phyloP scores from a whole-genome alignment of 2,888 invertebrate genomes.

The Aleiodes leptofemur region DNA sequence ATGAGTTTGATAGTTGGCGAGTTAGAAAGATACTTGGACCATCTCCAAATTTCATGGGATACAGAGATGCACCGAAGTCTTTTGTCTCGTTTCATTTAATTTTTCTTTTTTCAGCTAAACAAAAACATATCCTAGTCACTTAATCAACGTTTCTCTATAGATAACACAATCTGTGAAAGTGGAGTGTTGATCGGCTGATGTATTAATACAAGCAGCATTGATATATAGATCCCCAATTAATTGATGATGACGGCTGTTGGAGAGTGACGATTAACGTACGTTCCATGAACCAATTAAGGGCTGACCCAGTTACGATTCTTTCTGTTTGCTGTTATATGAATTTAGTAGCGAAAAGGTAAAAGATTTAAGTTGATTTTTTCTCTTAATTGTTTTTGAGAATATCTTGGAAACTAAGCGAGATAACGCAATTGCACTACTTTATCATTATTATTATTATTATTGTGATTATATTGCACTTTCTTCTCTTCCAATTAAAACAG shows the following conservation, averaged over 20 bases:
- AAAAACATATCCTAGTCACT: not conserved
- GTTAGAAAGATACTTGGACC: slow-evolving; percentile 10
- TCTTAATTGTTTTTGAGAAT: not conserved
- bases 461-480: no score
- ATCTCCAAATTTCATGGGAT: not conserved
- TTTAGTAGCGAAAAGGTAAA: not conserved
- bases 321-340: slow-evolving; percentile 23
- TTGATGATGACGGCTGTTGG: slow-evolving; percentile 12
- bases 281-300: slow-evolving; percentile 64
- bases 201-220: not conserved
- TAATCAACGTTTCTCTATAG: not conserved
- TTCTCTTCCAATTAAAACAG: no score
- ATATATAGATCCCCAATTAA: slow-evolving; percentile 10
- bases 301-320: slow-evolving; percentile 61
- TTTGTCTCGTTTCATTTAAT: not conserved
- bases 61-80: not conserved
- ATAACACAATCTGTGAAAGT: not conserved
- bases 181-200: not conserved
- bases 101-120: not conserved
- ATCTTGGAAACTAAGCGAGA: no score
- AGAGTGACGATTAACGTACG: slow-evolving; percentile 51
- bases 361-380: not conserved
- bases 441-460: no score
- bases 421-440: no score
- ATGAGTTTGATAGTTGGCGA: slow-evolving; percentile 9